Base-by-base conservation (phyloP, 2,888 invertebrate genomes). In the Perithous albicinctus region DNA sequence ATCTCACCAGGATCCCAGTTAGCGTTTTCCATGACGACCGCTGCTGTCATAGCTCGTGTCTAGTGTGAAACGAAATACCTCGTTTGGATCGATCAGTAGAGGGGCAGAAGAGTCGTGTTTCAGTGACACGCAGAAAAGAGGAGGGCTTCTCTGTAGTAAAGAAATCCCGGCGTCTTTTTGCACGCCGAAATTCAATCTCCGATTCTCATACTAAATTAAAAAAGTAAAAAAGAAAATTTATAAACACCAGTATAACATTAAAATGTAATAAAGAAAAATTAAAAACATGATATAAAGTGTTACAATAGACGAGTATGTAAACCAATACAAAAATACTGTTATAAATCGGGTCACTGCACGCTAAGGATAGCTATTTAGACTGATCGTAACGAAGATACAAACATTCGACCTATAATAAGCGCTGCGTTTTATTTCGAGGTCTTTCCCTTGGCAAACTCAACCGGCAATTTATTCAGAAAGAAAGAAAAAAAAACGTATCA, bases 1-100 rank as follows among this genome's bases (percentile, higher is more conserved):
- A 46, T 89, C 93, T 93, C 93, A 95, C 95, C 94, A 93, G 95
- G 94, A 92, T 95, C 95, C 94, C 94, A 94, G 90, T 94, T 94
- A 86, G 94, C 93, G 93, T 94, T 94, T 84, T 94, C 94, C 94
- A 95, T 95, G 90, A 94, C 93, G 89, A 94, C 93, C 91, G 93
- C 94, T 89, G 94, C 93, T 93, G 94, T 94, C 94, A 94, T 94
- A 93, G 93, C 94, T 92, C 86, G 86, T 69, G 29, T n/a, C 51
- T 69, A 63, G 41, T 75, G 63, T 63, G 23, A 35, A 78, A 74
- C 38, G 54, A 48, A 78, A 81, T 67, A 56, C 48, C 70, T 43
- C 64, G 70, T 73, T n/a, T 43, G 77, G 79, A 83, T 84, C 78
- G 83, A 83, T 83, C 29, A 59, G 51, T 56, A n/a, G 38, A 26